A percentile compares a stretch with the other conserved stretches of the same genome.
Conservation (phyloP, 2,113 vertebrate species). For the Charina bottae region DNA sequence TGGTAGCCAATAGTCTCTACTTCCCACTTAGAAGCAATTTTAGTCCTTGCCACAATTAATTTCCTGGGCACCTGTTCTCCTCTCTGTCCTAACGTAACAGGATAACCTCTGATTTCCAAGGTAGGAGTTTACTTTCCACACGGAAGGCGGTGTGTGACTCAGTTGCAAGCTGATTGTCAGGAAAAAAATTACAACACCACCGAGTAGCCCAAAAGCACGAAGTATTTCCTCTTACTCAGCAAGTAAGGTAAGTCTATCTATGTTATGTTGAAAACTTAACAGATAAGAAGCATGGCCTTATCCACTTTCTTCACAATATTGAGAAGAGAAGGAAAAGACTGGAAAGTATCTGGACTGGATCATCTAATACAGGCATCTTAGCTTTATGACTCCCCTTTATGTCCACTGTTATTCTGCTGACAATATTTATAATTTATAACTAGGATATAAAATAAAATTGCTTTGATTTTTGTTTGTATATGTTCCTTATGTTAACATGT, state of each 20-base stretch:
- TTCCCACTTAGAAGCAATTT: conserved; percentile 2
- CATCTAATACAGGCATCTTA: no score
- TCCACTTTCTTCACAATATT: background rate
- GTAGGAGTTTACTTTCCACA: background rate
- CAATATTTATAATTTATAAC: background rate
- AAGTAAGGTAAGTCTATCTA: background rate
- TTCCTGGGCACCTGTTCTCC: background rate
- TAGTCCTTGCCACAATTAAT: background rate
- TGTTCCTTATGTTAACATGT: background rate
- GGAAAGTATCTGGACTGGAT: background rate
- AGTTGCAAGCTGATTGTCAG: background rate
- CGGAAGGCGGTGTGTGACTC: background rate
- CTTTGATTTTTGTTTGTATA: background rate
- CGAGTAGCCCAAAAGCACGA: no score
- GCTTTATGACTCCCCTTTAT: no score
- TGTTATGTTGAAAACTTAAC: background rate
- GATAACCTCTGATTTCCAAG: background rate
- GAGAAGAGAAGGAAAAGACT: background rate
- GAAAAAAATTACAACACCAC: background rate
- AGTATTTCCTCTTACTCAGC: background rate
- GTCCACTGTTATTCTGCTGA: background rate
- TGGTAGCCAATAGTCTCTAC: background rate
- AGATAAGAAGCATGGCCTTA: background rate
- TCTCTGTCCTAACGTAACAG: background rate
- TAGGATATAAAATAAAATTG: background rate